Conservation (phyloP, 2,113 vertebrate species). For the Sciurus niger region DNA sequence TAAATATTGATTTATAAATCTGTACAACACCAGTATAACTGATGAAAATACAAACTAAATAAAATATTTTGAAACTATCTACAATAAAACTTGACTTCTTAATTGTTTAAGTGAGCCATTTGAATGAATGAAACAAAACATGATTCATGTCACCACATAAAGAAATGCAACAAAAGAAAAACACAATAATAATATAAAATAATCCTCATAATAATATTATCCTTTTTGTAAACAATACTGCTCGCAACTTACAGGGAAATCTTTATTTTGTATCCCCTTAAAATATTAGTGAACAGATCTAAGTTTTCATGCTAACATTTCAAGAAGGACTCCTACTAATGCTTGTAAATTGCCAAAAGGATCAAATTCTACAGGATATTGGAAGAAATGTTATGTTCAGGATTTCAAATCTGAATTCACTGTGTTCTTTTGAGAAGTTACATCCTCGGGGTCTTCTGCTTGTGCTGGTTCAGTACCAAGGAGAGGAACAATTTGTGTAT, state of each 20-base stretch:
- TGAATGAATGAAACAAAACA: neutral
- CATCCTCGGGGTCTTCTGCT: neutral
- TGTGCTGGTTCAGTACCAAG: conserved; percentile 31
- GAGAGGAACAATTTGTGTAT: conserved; percentile 66
- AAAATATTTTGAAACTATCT: conserved; percentile 18
- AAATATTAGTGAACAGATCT: neutral
- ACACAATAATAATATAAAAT: neutral
- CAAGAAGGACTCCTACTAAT: neutral
- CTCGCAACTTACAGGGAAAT: neutral
- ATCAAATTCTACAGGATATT: neutral
- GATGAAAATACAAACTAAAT: neutral
- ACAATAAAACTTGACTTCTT: neutral
- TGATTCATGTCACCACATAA: neutral
- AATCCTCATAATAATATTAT: neutral
- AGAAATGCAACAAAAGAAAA: neutral
- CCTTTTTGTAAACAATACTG: neutral
- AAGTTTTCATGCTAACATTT: neutral
- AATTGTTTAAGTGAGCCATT: neutral
- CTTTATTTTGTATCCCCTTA: neutral
- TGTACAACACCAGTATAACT: neutral
- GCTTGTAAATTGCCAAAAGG: neutral
- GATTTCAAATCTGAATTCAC: conserved; percentile 45
- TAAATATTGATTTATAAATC: neutral
- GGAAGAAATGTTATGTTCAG: conserved; percentile 47
- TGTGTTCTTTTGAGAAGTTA: conserved; percentile 63